Evolutionary conservation across 1,140 invertebrate genomes (phyloP).

Genomic region (Zeugodacus cucurbitae): DNA sequence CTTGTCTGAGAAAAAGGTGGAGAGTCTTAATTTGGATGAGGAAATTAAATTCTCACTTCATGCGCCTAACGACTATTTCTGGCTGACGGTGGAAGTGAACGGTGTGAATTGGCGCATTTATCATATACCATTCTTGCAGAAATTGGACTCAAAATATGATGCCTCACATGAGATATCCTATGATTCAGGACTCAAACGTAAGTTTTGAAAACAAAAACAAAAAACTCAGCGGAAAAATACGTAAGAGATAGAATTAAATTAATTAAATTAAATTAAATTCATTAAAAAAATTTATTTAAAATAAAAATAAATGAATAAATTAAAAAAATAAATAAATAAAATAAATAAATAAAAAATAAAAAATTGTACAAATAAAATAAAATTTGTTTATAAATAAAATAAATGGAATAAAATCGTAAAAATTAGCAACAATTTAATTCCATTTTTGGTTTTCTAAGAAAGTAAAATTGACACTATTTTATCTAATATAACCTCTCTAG

Average conservation of each 20-base stretch:
- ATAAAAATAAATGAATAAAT: no score
- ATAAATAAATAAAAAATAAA: no score
- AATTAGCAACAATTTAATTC: no score
- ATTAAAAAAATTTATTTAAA: no score
- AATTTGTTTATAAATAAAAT: no score
- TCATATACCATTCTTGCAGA: slow-evolving; percentile 62
- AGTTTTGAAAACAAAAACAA: neutral
- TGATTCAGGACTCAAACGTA: slow-evolving; percentile 58
- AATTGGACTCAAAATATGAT: slow-evolving; percentile 63
- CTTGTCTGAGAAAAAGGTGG: slow-evolving; percentile 56
- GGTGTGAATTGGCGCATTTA: slow-evolving; percentile 61
- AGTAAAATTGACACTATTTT: no score
- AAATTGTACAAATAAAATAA: no score
- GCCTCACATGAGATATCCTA: slow-evolving; percentile 60
- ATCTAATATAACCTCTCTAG: slow-evolving; percentile 13
- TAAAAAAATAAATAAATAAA: no score
- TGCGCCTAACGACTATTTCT: slow-evolving; percentile 59
- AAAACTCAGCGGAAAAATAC: neutral
- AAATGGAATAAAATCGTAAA: no score
- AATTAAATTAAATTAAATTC: no score
- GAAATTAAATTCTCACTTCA: slow-evolving; percentile 59
- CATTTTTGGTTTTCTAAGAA: no score
- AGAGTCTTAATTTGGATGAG: slow-evolving; percentile 58
- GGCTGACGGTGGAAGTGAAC: slow-evolving; percentile 59
- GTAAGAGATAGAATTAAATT: neutral